These are phyloP conservation scores for Symphodus melops DNA, from an alignment of 2,113 vertebrate genomes.

Conservation along the genomic window DNA sequence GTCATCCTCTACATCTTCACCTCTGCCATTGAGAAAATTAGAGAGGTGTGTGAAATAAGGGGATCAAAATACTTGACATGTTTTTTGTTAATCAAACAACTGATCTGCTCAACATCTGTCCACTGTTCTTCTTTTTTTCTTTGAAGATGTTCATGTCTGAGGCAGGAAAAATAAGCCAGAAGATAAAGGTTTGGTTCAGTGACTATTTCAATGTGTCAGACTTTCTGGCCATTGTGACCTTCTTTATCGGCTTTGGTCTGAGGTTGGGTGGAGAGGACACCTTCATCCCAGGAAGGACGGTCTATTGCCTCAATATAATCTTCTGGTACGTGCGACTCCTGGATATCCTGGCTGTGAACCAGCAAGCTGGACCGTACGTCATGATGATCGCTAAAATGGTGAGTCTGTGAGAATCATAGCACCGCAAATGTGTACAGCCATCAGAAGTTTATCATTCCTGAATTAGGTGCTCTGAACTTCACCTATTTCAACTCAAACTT, in stretches of 20 bases:
- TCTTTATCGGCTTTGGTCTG: constrained; percentile 94
- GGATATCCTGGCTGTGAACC: constrained; percentile 97
- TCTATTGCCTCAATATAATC: constrained; percentile 98
- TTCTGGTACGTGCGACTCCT: constrained; percentile 99
- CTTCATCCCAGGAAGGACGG: constrained; percentile 89
- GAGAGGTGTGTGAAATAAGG: constrained; percentile 86
- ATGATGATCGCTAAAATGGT: constrained; percentile 99
- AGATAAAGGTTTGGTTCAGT: constrained; percentile 98
- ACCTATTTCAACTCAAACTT: background rate
- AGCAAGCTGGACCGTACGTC: constrained; percentile 98
- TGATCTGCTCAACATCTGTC: background rate
- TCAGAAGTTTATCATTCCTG: background rate
- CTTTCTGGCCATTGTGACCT: constrained; percentile 93
- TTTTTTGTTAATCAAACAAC: background rate
- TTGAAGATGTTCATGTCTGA: constrained; percentile 98
- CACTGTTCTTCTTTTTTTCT: background rate
- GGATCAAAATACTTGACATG: background rate
- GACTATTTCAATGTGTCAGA: constrained; percentile 98
- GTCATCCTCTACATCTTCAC: constrained; percentile 99
- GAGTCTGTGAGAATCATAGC: constrained; percentile 66
- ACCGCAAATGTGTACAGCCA: background rate
- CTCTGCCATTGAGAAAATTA: constrained; percentile 94
- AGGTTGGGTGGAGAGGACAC: constrained; percentile 87
- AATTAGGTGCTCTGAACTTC: background rate
- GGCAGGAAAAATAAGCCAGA: constrained; percentile 97